These are phyloP conservation scores for Amphiprion ocellaris DNA, from an alignment of 2,113 vertebrate genomes.

Conservation along the genomic window DNA sequence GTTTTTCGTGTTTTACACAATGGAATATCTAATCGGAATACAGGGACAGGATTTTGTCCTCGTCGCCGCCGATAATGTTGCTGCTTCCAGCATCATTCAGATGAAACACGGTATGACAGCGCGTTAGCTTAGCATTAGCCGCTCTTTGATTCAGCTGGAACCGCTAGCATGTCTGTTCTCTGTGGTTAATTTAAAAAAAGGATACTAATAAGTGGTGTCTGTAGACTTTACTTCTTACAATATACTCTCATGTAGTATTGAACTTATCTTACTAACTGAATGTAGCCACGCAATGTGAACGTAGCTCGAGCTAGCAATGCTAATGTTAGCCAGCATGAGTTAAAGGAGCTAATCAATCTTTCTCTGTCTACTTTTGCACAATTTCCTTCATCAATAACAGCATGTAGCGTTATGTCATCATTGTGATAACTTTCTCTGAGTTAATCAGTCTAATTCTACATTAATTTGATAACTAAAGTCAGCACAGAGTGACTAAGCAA, in stretches of 20 bases:
- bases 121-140: conserved; percentile 72
- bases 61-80: conserved; percentile 93
- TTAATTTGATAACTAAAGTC: background rate
- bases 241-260: background rate
- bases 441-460: rapidly evolving
- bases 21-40: conserved; percentile 97
- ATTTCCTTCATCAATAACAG: background rate
- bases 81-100: conserved; percentile 94
- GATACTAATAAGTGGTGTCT: rapidly evolving
- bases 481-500: background rate
- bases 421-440: background rate
- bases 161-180: background rate
- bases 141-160: background rate
- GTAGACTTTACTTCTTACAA: rapidly evolving
- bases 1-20: conserved; percentile 37
- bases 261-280: rapidly evolving
- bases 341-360: background rate
- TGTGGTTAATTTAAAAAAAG: rapidly evolving
- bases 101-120: conserved; percentile 94
- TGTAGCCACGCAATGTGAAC: background rate
- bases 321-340: background rate
- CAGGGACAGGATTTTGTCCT: conserved; percentile 94
- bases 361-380: background rate
- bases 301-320: conserved; percentile 14
- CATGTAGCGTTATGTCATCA: background rate